phyloP scores from a whole-genome alignment of 2,797 vertebrate genomes.

The Acrossocheilus fasciatus region DNA sequence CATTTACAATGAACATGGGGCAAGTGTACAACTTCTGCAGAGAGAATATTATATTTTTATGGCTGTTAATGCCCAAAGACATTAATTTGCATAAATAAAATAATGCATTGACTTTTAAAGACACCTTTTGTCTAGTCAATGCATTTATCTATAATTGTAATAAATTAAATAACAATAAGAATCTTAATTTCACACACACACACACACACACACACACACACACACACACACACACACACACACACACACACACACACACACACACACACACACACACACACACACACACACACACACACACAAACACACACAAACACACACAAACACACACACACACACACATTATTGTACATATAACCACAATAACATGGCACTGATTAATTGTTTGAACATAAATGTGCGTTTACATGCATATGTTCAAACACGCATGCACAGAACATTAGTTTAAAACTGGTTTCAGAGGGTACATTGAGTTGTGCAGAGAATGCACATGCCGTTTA shows the following conservation, averaged over 20 bases:
- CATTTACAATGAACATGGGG: neutral
- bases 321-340: no score
- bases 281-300: no score
- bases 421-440: neutral
- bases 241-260: no score
- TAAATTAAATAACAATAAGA: neutral
- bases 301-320: no score
- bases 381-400: neutral
- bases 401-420: neutral
- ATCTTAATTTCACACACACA: neutral
- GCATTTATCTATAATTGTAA: neutral
- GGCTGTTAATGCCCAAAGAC: neutral
- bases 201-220: no score
- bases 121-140: neutral
- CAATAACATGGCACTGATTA: neutral
- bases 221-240: no score
- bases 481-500: conserved; percentile 60
- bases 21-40: neutral
- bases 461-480: conserved; percentile 54
- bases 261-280: no score
- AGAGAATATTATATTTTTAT: neutral
- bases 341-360: neutral
- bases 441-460: conserved; percentile 6
- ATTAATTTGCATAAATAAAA: neutral
- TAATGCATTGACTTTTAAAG: neutral